Evolutionary conservation across 2,797 vertebrate genomes (phyloP), one percentile per base, ranked within the genome.

Genomic region (Lophotriccus pileatus): DNA sequence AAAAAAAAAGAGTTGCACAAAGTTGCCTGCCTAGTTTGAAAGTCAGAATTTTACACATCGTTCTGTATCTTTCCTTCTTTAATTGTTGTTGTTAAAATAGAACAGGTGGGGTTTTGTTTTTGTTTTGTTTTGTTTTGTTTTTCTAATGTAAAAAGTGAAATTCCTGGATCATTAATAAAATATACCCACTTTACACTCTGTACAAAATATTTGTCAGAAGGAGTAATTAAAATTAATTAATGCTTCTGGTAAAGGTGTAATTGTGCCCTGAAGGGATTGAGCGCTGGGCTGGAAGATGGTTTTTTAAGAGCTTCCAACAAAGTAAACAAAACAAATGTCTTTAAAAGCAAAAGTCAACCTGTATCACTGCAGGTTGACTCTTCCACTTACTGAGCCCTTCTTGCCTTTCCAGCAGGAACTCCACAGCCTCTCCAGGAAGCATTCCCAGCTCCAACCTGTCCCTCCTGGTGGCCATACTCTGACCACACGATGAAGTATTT

Each of bases 161-260:
- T 84, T 93, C 56, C 47, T 73, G 36, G 43, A 50, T 87, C 5
- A 2, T 89, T 89, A 95, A 85, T 85, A 68, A 80, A 87, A 69
- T 22, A 43, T 87, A 66, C 13, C 36, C 74, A 2, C 6, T 4
- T 84, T 89, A 37, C 11, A 36, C 24, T 56, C 36, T 28, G 37
- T 53, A 73, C 44, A 58, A 91, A 91, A 46, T 84, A 67, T 76
- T 92, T 87, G 70, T 94, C 41, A 90, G 93, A 68, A 86, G 50
- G 41, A 59, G 34, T 87, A 87, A 93, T 88, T 91, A 92, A 95
- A 93, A 89, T 91, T 87, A 93, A 91, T 92, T 84, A 90, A 60
- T 77, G 43, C 81, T 94, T 83, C 70, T 95, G 77, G 44, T 73
- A 81, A 67, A 63, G 59, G 39, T 78, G 37, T 85, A 95, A 94